Evolutionary conservation across 2,888 invertebrate species (phyloP).

Genomic region (Nomada fabriciana): DNA sequence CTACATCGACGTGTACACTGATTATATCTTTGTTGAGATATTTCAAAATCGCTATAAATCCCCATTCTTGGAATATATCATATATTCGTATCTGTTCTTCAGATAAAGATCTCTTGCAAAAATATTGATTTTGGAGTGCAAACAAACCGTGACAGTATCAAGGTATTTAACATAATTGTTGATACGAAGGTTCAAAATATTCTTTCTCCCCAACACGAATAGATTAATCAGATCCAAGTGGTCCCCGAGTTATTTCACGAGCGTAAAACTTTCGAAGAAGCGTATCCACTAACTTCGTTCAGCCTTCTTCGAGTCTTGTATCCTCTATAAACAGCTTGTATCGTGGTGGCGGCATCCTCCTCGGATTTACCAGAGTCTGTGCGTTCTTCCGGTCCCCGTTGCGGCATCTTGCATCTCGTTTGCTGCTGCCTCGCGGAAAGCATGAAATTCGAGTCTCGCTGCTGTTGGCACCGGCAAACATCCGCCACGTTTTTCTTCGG

Average conservation of each 20-base stretch:
- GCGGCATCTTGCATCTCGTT: constrained; percentile 32
- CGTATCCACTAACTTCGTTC: constrained; percentile 71
- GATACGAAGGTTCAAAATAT: not conserved
- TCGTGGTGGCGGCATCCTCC: constrained; percentile 81
- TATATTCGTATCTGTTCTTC: too few species aligned
- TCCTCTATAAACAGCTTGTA: constrained; percentile 82
- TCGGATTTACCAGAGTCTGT: constrained; percentile 75
- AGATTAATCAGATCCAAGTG: not conserved
- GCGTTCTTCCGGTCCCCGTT: constrained; percentile 45
- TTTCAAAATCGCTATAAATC: too few species aligned
- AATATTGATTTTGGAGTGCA: too few species aligned
- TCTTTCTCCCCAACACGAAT: not conserved
- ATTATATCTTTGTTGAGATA: too few species aligned
- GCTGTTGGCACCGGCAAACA: constrained; percentile 60
- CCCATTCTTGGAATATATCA: too few species aligned
- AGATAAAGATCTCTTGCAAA: too few species aligned
- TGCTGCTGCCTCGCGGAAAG: constrained; percentile 56
- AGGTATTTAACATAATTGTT: too few species aligned
- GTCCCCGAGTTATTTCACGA: not conserved
- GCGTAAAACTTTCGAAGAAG: not conserved
- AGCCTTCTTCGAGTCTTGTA: constrained; percentile 77
- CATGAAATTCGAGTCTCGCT: constrained; percentile 61
- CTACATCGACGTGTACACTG: too few species aligned
- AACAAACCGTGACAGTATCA: too few species aligned
- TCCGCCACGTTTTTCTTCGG: constrained; percentile 45